Conservation (phyloP, 2,888 invertebrate genomes). For the Drosophila glabriapex region DNA sequence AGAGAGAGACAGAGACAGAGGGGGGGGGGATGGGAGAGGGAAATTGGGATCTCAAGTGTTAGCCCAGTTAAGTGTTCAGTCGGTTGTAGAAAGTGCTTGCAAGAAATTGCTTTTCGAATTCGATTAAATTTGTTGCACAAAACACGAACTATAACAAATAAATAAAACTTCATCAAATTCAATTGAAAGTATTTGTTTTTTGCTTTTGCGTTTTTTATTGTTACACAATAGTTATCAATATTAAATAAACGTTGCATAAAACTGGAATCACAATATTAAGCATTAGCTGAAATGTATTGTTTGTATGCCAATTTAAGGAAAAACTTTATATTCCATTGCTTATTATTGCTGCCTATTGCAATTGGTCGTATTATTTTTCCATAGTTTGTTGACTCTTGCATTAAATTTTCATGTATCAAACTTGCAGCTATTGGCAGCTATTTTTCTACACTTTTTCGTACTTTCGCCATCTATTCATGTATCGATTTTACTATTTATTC, state of each 20-base stretch:
- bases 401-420: not conserved
- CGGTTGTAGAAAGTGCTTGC: not conserved
- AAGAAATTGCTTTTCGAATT: conserved; percentile 1
- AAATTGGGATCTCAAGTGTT: conserved; percentile 21
- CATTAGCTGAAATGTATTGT: not conserved
- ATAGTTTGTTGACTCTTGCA: not conserved
- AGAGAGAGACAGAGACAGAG: not conserved
- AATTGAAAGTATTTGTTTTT: not conserved
- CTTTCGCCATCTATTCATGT: not conserved
- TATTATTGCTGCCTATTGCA: not conserved
- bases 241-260: not conserved
- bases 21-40: rapidly evolving
- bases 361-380: not conserved
- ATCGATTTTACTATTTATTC: not conserved
- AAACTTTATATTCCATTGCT: too few species aligned
- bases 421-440: not conserved
- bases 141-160: not conserved
- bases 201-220: not conserved
- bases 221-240: not conserved
- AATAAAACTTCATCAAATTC: not conserved
- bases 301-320: too few species aligned
- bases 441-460: not conserved
- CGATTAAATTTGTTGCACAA: not conserved
- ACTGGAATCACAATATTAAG: not conserved
- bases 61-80: conserved; percentile 39